Conservation (phyloP, 2,888 invertebrate species). For the Nineta flava region DNA sequence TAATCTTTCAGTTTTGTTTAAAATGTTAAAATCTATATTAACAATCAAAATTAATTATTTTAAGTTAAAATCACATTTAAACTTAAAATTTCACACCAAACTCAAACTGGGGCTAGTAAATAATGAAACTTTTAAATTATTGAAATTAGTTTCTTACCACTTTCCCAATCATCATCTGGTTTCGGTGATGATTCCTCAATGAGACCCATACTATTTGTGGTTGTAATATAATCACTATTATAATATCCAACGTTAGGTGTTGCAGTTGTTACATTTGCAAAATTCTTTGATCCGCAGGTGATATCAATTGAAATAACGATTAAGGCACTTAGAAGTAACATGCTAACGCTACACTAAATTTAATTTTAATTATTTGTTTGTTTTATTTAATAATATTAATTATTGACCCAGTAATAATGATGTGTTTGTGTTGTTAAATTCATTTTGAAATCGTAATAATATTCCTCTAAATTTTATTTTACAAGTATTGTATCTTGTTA, state of each 20-base stretch:
- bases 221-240: background rate
- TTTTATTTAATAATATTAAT: background rate
- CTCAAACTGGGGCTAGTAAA: too few species aligned
- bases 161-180: conserved; percentile 3
- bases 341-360: conserved; percentile 3
- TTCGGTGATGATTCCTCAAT: conserved; percentile 2
- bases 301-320: background rate
- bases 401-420: background rate
- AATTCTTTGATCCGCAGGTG: background rate
- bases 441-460: background rate
- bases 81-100: too few species aligned
- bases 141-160: background rate
- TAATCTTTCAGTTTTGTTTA: too few species aligned
- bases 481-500: background rate
- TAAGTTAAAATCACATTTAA: too few species aligned
- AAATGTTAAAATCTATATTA: too few species aligned
- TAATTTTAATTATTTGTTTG: background rate
- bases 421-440: background rate
- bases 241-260: background rate
- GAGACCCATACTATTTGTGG: background rate
- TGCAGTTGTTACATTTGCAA: background rate
- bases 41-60: too few species aligned
- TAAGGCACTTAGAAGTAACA: conserved; percentile 9
- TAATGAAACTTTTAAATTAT: too few species aligned
- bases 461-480: background rate